phyloP scores from a whole-genome alignment of 2,113 vertebrate genomes.

The Thryonomys swinderianus region DNA sequence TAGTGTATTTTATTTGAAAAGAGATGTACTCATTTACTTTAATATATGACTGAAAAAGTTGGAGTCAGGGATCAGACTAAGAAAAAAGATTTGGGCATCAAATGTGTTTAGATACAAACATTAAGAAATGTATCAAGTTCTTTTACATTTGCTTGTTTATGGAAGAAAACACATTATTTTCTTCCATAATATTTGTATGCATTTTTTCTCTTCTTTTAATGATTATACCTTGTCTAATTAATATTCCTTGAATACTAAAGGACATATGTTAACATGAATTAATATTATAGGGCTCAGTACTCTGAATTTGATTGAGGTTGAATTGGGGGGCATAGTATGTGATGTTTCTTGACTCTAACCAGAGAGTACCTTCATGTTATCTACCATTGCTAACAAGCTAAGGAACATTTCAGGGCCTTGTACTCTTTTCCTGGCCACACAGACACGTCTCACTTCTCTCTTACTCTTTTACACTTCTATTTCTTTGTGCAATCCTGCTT shows the following conservation, averaged over 20 bases:
- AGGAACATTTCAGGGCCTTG: no score
- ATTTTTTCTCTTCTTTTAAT: not conserved
- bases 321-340: not conserved
- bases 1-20: not conserved
- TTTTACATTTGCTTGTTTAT: not conserved
- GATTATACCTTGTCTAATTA: slow-evolving; percentile 39
- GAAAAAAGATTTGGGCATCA: not conserved
- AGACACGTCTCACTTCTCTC: not conserved
- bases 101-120: slow-evolving; percentile 8
- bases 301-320: not conserved
- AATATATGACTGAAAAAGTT: not conserved
- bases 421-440: not conserved
- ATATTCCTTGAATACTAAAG: slow-evolving; percentile 27
- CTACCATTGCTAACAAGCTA: not conserved
- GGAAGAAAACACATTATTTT: not conserved
- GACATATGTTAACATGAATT: not conserved
- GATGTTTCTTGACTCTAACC: not conserved
- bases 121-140: not conserved
- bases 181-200: not conserved
- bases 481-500: not conserved
- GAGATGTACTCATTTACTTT: not conserved
- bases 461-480: not conserved
- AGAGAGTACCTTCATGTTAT: not conserved
- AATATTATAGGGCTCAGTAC: not conserved
- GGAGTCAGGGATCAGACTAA: not conserved